Conservation (phyloP, 2,888 invertebrate species). For the Patella ulyssiponensis region DNA sequence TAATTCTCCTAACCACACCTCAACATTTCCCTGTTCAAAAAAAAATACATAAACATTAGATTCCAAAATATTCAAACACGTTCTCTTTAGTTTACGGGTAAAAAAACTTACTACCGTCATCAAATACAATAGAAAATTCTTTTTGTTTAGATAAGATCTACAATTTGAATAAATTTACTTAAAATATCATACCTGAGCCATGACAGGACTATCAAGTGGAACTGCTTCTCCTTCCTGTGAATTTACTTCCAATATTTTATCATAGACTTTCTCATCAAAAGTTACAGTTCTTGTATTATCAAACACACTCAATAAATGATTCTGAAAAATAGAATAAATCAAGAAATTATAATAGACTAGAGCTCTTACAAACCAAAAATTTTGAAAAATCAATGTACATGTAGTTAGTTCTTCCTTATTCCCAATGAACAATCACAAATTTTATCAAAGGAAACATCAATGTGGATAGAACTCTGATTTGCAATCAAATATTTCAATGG, state of each 20-base stretch:
- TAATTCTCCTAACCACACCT: constrained; percentile 93
- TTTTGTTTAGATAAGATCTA: too few species aligned
- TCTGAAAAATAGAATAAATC: constrained; percentile 76
- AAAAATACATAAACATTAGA: neutral
- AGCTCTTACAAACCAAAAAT: neutral
- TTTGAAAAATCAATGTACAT: neutral
- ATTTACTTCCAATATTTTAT: constrained; percentile 92
- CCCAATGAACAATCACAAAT: too few species aligned
- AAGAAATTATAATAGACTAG: neutral
- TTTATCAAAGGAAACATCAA: too few species aligned
- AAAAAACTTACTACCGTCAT: too few species aligned
- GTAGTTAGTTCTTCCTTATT: too few species aligned
- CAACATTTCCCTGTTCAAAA: constrained; percentile 77
- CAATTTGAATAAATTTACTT: too few species aligned
- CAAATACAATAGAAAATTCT: too few species aligned
- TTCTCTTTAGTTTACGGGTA: too few species aligned
- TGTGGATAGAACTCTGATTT: too few species aligned
- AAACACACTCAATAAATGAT: constrained; percentile 94
- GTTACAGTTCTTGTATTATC: constrained; percentile 92
- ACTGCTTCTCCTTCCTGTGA: constrained; percentile 92
- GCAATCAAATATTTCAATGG: too few species aligned
- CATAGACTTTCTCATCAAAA: constrained; percentile 96
- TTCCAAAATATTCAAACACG: too few species aligned
- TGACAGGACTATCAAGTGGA: constrained; percentile 87
- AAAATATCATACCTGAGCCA: constrained; percentile 64